Evolutionary conservation across 1,140 invertebrate species (phyloP).

Genomic region (Drosophila obscura): DNA sequence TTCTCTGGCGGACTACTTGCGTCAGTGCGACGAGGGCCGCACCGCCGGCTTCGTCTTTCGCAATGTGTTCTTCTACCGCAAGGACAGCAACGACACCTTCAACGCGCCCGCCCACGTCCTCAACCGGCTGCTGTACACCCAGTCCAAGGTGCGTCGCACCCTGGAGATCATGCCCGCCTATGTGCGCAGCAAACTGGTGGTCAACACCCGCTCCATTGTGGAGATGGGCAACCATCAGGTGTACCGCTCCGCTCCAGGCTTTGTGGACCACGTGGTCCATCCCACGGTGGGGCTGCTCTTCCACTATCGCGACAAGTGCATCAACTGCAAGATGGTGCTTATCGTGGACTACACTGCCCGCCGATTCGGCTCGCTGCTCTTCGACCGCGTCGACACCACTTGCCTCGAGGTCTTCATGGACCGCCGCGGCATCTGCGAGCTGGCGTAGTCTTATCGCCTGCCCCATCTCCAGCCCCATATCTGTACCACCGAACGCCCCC

Average conservation of each 20-base stretch:
- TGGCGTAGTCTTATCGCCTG: constrained; percentile 51
- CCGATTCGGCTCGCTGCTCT: constrained; percentile 81
- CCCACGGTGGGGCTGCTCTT: constrained; percentile 74
- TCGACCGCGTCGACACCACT: constrained; percentile 82
- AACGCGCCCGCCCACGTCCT: constrained; percentile 82
- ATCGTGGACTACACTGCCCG: constrained; percentile 84
- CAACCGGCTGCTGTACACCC: constrained; percentile 84
- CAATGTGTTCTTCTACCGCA: constrained; percentile 87
- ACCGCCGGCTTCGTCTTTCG: constrained; percentile 85
- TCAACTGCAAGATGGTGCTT: constrained; percentile 85
- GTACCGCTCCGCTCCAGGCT: constrained; percentile 84
- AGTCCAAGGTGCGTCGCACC: constrained; percentile 85
- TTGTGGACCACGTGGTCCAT: constrained; percentile 64
- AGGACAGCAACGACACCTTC: constrained; percentile 85
- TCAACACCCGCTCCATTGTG: constrained; percentile 85
- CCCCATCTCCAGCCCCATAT: constrained; percentile 40
- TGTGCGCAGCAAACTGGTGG: constrained; percentile 87
- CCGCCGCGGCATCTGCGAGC: constrained; percentile 62
- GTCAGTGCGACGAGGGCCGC: constrained; percentile 79
- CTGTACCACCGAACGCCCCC: constrained; percentile 37
- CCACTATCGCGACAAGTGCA: constrained; percentile 79
- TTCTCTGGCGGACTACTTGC: constrained; percentile 67
- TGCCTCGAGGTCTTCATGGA: constrained; percentile 81
- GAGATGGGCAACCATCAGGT: constrained; percentile 88
- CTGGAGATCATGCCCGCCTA: constrained; percentile 85